Conservation (phyloP, 2,888 invertebrate genomes). For the Microplitis manilae region DNA sequence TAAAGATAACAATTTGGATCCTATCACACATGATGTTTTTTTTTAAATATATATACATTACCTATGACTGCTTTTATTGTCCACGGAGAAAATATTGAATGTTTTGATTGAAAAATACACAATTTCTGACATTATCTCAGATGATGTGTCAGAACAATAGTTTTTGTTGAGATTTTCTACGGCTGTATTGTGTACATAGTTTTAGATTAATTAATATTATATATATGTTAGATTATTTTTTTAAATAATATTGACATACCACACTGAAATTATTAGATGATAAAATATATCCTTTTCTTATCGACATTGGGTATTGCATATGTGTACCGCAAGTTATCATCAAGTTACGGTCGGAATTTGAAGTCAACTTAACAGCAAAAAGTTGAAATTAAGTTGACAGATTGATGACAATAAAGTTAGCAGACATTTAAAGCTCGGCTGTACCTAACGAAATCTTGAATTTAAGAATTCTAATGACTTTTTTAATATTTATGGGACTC, state of each 20-base stretch:
- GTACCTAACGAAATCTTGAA: too few species aligned
- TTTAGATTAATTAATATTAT: not conserved
- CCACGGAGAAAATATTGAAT: not conserved
- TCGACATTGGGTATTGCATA: not conserved
- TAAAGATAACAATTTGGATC: not conserved
- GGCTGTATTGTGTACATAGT: not conserved
- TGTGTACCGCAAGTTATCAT: too few species aligned
- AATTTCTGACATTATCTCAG: not conserved
- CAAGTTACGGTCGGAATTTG: too few species aligned
- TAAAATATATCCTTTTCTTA: not conserved
- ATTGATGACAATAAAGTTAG: too few species aligned
- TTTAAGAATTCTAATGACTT: too few species aligned
- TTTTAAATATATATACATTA: not conserved
- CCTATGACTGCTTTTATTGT: not conserved
- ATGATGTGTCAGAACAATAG: not conserved
- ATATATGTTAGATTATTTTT: not conserved
- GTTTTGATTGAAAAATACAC: not conserved
- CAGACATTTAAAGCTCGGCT: too few species aligned
- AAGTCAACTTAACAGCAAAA: too few species aligned
- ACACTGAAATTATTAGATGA: not conserved
- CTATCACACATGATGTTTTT: not conserved
- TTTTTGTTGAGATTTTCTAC: not conserved
- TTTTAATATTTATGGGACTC: too few species aligned
- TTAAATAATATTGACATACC: not conserved
- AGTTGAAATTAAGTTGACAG: too few species aligned